phyloP scores from a whole-genome alignment of 2,113 vertebrate genomes.

The Vulpes ferrilata region DNA sequence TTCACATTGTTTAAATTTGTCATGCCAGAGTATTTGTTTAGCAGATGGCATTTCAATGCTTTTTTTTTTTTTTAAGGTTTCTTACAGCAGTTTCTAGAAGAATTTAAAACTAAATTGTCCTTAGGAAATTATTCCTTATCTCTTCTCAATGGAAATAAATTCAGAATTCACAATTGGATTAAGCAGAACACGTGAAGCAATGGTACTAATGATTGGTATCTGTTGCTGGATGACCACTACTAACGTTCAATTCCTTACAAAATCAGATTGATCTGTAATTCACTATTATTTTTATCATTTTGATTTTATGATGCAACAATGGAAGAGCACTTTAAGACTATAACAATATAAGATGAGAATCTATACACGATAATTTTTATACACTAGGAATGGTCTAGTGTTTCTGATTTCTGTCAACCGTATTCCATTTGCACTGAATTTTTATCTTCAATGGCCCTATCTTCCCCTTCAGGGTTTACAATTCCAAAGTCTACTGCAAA shows the following conservation, averaged over 20 bases:
- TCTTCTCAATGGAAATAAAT: neutral
- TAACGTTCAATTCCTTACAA: neutral
- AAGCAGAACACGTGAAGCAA: neutral
- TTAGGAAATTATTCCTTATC: neutral
- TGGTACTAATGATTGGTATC: neutral
- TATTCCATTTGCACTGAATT: constrained; percentile 33
- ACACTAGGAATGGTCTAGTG: neutral
- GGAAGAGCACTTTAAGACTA: neutral
- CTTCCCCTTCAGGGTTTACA: neutral
- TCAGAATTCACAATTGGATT: constrained; percentile 5
- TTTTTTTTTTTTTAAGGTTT: constrained; percentile 34
- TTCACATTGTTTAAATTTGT: constrained; percentile 50
- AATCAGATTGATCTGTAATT: neutral
- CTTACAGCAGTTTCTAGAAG: constrained; percentile 29
- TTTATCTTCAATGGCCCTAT: neutral
- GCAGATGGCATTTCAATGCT: neutral
- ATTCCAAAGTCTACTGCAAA: neutral
- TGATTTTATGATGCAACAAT: neutral
- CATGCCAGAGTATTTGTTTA: constrained; percentile 44
- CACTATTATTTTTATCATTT: neutral
- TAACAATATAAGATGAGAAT: neutral
- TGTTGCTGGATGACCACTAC: neutral
- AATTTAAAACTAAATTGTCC: constrained; percentile 31
- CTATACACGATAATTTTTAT: neutral
- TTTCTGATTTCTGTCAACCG: neutral